A percentile compares a stretch with the other conserved stretches of the same genome.
Evolutionary conservation across 2,797 vertebrate species (phyloP).

Genomic region (Pangasius macronema): DNA sequence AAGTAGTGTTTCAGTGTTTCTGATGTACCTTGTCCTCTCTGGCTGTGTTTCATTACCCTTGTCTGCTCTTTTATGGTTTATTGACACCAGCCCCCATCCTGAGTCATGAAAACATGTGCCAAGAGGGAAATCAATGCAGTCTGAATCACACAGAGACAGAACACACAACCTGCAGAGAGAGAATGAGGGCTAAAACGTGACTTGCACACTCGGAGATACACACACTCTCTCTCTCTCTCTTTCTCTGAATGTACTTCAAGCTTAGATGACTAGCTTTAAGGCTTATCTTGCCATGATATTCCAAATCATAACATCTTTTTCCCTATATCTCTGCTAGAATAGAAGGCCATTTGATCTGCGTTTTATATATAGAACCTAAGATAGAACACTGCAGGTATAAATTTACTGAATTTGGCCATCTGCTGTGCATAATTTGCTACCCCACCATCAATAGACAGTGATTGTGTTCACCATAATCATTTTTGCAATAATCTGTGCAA

Average conservation of each 20-base stretch:
- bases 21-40: constrained; percentile 29
- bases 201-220: constrained; percentile 11
- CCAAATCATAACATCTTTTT: neutral
- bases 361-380: neutral
- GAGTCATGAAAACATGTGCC: constrained; percentile 54
- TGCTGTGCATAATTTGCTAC: constrained; percentile 13
- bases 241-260: neutral
- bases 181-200: constrained; percentile 41
- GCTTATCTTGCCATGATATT: neutral
- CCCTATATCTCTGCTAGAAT: constrained; percentile 7
- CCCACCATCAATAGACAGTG: too few species aligned
- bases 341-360: neutral
- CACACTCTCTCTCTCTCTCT: neutral
- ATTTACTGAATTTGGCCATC: neutral
- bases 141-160: constrained; percentile 32
- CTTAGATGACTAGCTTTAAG: neutral
- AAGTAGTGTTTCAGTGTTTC: constrained; percentile 11
- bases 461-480: neutral
- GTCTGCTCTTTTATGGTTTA: constrained; percentile 45
- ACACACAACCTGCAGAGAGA: constrained; percentile 48
- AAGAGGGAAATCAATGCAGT: constrained; percentile 50
- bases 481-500: neutral
- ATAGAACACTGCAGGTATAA: neutral
- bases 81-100: constrained; percentile 45
- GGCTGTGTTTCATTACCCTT: constrained; percentile 33